Evolutionary conservation across 2,797 vertebrate species (phyloP).

Genomic region (Hafferia zeledoni): DNA sequence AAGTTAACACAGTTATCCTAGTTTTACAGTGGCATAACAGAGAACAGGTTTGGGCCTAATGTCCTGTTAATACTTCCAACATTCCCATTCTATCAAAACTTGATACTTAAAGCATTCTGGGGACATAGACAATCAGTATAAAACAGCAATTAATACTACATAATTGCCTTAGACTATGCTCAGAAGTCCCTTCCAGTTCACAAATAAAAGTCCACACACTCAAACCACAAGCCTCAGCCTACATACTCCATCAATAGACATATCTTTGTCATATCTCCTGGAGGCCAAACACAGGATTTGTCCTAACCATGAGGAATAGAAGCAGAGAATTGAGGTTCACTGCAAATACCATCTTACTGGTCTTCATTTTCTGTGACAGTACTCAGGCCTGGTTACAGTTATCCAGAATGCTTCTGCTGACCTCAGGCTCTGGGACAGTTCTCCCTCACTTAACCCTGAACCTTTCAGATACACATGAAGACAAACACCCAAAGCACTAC

Average conservation of each 20-base stretch:
- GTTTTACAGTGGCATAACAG: background rate
- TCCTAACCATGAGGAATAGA: background rate
- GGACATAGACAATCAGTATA: background rate
- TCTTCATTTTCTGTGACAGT: background rate
- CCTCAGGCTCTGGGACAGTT: constrained; percentile 14
- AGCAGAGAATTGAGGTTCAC: background rate
- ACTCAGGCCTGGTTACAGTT: background rate
- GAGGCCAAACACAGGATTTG: background rate
- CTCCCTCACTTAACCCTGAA: constrained; percentile 59
- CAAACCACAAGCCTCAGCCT: background rate
- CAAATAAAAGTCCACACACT: background rate
- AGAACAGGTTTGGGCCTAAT: background rate
- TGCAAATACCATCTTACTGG: background rate
- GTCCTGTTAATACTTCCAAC: background rate
- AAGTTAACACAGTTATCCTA: background rate
- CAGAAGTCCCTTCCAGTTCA: background rate
- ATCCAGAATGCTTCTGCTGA: constrained; percentile 19
- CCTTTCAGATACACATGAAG: constrained; percentile 52
- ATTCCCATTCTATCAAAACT: constrained; percentile 15
- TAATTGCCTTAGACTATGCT: background rate
- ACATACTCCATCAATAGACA: background rate
- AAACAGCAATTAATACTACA: constrained; percentile 23
- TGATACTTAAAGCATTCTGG: constrained; percentile 5
- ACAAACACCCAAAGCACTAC: constrained; percentile 59
- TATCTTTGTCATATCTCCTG: background rate